Evolutionary conservation across 37 sponge, comb jelly and placozoan species (phyloP).

Genomic region (Ianthella basta): DNA sequence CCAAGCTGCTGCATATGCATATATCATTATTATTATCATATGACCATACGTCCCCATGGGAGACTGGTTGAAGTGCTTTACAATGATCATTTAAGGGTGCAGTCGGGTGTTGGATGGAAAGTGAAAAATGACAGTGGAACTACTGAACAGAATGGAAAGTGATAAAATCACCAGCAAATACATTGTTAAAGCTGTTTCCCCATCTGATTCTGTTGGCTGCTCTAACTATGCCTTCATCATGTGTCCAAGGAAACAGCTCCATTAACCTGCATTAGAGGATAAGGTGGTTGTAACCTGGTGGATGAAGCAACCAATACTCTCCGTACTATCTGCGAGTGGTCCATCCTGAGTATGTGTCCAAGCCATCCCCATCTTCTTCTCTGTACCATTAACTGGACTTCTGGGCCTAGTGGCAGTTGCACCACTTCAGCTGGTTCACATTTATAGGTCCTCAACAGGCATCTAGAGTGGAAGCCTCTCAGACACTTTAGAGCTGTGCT

Average conservation of each 20-base stretch:
- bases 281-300: constrained; percentile 4
- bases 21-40: no score
- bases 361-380: constrained; percentile 7
- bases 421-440: constrained; percentile 7
- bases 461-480: constrained; percentile 4
- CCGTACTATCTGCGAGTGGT: neutral
- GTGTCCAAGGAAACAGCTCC: constrained; percentile 2
- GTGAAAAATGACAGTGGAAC: no score
- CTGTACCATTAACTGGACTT: neutral
- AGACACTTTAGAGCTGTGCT: neutral
- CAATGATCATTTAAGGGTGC: no score
- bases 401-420: neutral
- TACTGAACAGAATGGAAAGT: no score
- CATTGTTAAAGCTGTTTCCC: no score
- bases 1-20: no score
- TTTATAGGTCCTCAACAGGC: neutral
- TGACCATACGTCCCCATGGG: no score
- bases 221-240: constrained; percentile 3
- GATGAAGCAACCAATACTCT: neutral
- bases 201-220: no score
- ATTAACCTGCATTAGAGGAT: neutral
- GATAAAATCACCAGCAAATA: no score
- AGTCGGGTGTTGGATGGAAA: no score
- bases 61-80: no score
- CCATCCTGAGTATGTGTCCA: neutral